Percentiles rank a stretch among this genome's conserved stretches.
Evolutionary conservation across 1,140 invertebrate species (phyloP).

Genomic region (Lanistes nyassanus): DNA sequence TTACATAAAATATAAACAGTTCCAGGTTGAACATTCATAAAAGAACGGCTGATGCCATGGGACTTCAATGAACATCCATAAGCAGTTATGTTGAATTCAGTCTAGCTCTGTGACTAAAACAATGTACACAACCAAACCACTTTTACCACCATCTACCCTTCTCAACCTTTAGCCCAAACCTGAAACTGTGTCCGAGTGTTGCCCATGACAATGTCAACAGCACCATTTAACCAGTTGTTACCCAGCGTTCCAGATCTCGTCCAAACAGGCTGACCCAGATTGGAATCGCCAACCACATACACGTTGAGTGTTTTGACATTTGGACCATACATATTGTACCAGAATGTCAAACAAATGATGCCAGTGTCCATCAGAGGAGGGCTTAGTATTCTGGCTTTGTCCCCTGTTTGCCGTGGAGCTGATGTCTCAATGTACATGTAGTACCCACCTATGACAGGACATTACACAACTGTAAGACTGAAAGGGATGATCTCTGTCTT

Average conservation of each 20-base stretch:
- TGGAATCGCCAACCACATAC: slow-evolving; percentile 27
- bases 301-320: slow-evolving; percentile 44
- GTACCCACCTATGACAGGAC: slow-evolving; percentile 11
- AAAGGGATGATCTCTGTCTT: too few relatives aligned
- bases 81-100: neutral
- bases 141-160: too few relatives aligned
- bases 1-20: too few relatives aligned
- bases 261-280: slow-evolving; percentile 36
- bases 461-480: too few relatives aligned
- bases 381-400: slow-evolving; percentile 34
- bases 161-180: neutral
- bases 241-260: slow-evolving; percentile 54
- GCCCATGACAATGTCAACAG: slow-evolving; percentile 36
- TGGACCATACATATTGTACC: slow-evolving; percentile 44
- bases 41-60: too few relatives aligned
- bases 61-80: slow-evolving; percentile 2
- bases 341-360: slow-evolving; percentile 47
- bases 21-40: too few relatives aligned
- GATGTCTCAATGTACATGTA: slow-evolving; percentile 41
- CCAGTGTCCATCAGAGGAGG: slow-evolving; percentile 61
- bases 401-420: slow-evolving; percentile 23
- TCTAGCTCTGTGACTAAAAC: too few relatives aligned
- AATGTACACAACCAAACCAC: too few relatives aligned
- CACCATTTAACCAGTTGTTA: slow-evolving; percentile 53
- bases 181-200: slow-evolving; percentile 6